Base-by-base conservation (phyloP, 2,113 vertebrate species). In the Zonotrichia leucophrys region DNA sequence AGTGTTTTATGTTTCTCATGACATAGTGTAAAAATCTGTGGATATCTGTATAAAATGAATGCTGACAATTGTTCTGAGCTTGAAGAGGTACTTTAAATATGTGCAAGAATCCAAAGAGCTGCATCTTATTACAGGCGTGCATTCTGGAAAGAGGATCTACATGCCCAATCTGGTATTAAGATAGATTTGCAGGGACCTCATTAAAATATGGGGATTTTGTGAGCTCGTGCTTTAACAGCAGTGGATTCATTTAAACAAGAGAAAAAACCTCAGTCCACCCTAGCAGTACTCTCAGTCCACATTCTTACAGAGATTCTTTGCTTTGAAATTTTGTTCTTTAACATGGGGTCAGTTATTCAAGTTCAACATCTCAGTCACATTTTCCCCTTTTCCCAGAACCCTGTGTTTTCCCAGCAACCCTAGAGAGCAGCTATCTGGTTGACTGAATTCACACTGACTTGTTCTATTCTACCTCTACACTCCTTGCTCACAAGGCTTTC, bases 201-300 rank as follows among this genome's bases (percentile, higher is more conserved):
- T 95, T 92, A 92, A 90, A 77, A 86, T 75, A 80, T 2, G 28
- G 41, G 59, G 89, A 83, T 95, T 96, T 90, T 95, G 72, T 81
- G 77, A 91, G 33, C 35, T 86, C 1, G 8, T 88, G 55, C 47
- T 95, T 70, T 74, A 90, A 74, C 59, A 70, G 68, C 15, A 15
- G 30, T 55, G 42, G 60, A 78, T 87, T 96, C 50, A 55, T 70
- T 94, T 91, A 63, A 87, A 74, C 37, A 68, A 53, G 21, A 31
- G 46, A 21, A 62, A 66, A 49, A 55, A 37, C 2, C 12, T 16
- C 24, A 52, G 62, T 56, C 35, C 8, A 31, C 41, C 10, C 46
- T 41, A 67, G 63, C 18, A 81, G 33, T 55, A 58, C 14, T 49
- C 31, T 78, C 15, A 33, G 15, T 42, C 39, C 14, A 18, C 12